These are phyloP conservation scores for Monodelphis domestica DNA, from an alignment of 2,797 vertebrate genomes.

Conservation along the genomic window DNA sequence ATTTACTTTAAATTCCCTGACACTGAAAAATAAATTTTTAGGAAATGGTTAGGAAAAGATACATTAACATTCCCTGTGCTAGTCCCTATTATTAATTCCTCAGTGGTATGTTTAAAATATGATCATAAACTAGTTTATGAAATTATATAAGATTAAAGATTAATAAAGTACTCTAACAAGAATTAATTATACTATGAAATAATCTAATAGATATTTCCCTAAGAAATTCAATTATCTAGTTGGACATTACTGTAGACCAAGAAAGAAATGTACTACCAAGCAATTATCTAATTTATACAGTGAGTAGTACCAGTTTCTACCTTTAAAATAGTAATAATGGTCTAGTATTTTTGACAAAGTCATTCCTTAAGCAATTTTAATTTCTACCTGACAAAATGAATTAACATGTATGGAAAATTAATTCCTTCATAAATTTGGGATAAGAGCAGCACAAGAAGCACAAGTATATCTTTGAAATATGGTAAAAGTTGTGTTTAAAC, in stretches of 20 bases:
- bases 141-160: conserved; percentile 24
- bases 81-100: conserved; percentile 18
- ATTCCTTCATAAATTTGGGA: background rate
- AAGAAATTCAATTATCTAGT: conserved; percentile 3
- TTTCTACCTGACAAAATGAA: background rate
- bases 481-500: background rate
- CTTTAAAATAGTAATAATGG: conserved; percentile 35
- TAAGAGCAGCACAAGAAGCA: background rate
- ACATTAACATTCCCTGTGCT: conserved; percentile 10
- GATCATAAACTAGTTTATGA: conserved; percentile 27
- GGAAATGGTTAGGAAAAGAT: conserved; percentile 8
- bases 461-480: background rate
- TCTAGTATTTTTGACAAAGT: conserved; percentile 32
- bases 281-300: conserved; percentile 10
- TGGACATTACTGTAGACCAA: background rate
- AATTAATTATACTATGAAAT: background rate
- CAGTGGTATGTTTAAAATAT: background rate
- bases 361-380: conserved; percentile 17
- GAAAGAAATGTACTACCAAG: background rate
- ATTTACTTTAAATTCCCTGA: conserved; percentile 24
- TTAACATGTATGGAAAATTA: conserved; percentile 1
- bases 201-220: background rate
- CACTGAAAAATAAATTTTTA: conserved; percentile 9
- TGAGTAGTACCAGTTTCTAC: conserved; percentile 1
- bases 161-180: background rate